Evolutionary conservation across 2,888 invertebrate species (phyloP).

Genomic region (Eristalis arbustorum): DNA sequence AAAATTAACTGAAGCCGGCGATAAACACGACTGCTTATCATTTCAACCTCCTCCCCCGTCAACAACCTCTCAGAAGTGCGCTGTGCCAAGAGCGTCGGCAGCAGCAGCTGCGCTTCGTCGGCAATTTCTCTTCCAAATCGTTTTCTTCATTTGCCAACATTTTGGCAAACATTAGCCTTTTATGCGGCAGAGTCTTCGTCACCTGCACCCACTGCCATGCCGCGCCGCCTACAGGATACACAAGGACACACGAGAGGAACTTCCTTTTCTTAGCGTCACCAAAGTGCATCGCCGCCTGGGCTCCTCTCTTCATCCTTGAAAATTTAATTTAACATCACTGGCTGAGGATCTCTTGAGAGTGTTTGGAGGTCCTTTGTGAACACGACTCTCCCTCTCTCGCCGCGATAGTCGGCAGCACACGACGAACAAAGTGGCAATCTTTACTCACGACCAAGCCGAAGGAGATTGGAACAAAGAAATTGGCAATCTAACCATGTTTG

Average conservation of each 20-base stretch:
- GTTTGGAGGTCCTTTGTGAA: conserved; percentile 31
- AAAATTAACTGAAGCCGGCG: conserved; percentile 26
- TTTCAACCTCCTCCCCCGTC: not conserved
- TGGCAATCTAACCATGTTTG: conserved; percentile 53
- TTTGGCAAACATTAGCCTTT: conserved; percentile 43
- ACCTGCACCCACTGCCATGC: conserved; percentile 29
- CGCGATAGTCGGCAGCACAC: not conserved
- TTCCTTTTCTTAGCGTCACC: not conserved
- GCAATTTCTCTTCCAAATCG: conserved; percentile 59
- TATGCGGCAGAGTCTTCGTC: conserved; percentile 34
- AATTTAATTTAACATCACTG: conserved; percentile 60
- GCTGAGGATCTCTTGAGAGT: conserved; percentile 3
- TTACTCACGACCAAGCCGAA: conserved; percentile 19
- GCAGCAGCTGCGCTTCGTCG: conserved; percentile 45
- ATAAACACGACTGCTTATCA: conserved; percentile 16
- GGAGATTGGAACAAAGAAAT: conserved; percentile 53
- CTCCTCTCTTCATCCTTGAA: conserved; percentile 55
- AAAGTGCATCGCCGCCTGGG: conserved; percentile 56
- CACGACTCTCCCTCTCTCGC: not conserved
- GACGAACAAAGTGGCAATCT: conserved; percentile 18
- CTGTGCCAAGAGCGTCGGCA: conserved; percentile 39
- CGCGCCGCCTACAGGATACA: too few relatives aligned
- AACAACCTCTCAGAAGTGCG: not conserved
- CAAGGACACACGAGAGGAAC: not conserved
- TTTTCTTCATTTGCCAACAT: conserved; percentile 49